Percentiles rank a stretch among this genome's conserved stretches.
These are phyloP conservation scores for Oreochromis aureus DNA, from an alignment of 2,113 vertebrate genomes.

Conservation along the genomic window DNA sequence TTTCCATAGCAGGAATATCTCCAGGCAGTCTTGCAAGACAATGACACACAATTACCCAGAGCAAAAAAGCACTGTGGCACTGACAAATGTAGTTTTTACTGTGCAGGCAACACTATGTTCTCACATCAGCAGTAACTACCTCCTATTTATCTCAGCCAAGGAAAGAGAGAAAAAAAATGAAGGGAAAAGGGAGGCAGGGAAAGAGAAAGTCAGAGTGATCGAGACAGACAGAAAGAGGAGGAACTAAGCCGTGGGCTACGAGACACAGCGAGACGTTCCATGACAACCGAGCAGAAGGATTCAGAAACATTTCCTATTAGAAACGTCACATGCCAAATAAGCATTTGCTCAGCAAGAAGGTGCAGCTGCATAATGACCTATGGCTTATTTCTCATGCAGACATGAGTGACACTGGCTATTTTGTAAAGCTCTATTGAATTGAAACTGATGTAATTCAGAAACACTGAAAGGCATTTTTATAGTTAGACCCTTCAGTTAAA, in stretches of 20 bases:
- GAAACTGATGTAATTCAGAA: neutral
- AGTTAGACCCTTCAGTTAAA: neutral
- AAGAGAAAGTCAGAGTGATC: conserved; percentile 35
- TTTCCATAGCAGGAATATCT: conserved; percentile 53
- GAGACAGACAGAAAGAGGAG: conserved; percentile 22
- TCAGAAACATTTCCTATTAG: conserved; percentile 35
- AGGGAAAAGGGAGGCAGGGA: neutral
- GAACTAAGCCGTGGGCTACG: conserved; percentile 33
- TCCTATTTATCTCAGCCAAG: conserved; percentile 68
- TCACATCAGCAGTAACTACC: conserved; percentile 66
- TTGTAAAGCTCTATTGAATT: neutral
- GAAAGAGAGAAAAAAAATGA: conserved; percentile 11
- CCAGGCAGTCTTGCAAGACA: conserved; percentile 65
- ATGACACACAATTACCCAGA: conserved; percentile 63
- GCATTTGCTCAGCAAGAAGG: conserved; percentile 1
- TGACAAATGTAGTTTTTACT: conserved; percentile 73
- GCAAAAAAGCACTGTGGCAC: conserved; percentile 61
- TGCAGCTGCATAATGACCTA: conserved; percentile 33
- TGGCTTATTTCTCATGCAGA: conserved; percentile 15
- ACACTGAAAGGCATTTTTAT: neutral
- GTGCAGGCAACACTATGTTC: conserved; percentile 63
- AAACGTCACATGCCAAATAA: conserved; percentile 14
- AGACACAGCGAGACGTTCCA: conserved; percentile 54
- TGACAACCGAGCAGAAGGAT: conserved; percentile 55
- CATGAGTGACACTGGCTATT: neutral